Conservation (phyloP, 2,113 vertebrate species). For the Eretmochelys imbricata region DNA sequence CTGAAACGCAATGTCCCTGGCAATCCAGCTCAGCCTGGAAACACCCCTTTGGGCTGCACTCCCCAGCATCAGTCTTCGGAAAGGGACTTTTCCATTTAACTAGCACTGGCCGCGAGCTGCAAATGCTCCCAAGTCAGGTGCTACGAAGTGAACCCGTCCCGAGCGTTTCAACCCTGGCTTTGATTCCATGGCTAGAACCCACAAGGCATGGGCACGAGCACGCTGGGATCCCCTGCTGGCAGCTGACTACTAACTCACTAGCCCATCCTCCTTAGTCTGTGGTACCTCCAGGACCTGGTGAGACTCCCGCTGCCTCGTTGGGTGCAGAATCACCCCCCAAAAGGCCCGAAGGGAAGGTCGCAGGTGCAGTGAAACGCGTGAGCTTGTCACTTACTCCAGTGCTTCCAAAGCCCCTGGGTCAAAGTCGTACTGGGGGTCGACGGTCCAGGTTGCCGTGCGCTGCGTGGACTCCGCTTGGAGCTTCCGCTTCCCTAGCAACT, state of each 20-base stretch:
- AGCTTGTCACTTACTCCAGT: slow-evolving; percentile 74
- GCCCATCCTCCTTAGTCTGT: neutral
- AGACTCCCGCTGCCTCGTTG: neutral
- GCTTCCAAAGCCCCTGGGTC: slow-evolving; percentile 75
- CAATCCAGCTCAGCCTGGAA: neutral
- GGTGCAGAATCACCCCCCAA: no score
- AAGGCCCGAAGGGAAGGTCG: neutral
- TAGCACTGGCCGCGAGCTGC: neutral
- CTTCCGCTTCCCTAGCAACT: slow-evolving; percentile 82
- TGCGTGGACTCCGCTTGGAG: slow-evolving; percentile 75
- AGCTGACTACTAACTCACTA: neutral
- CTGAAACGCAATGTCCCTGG: neutral
- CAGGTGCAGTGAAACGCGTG: neutral
- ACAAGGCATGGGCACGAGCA: neutral
- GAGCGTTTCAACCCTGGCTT: no score
- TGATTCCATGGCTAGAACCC: neutral
- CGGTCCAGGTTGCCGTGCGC: slow-evolving; percentile 20
- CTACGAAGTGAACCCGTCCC: no score
- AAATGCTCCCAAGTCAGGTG: neutral
- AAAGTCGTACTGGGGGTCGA: slow-evolving; percentile 48
- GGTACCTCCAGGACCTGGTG: neutral
- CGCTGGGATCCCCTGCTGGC: no score
- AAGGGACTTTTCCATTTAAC: neutral
- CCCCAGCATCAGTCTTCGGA: no score
- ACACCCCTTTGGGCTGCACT: neutral